These are phyloP conservation scores for Pterobdella sp. DNA, from an alignment of 2,888 invertebrate species.

Conservation along the genomic window DNA sequence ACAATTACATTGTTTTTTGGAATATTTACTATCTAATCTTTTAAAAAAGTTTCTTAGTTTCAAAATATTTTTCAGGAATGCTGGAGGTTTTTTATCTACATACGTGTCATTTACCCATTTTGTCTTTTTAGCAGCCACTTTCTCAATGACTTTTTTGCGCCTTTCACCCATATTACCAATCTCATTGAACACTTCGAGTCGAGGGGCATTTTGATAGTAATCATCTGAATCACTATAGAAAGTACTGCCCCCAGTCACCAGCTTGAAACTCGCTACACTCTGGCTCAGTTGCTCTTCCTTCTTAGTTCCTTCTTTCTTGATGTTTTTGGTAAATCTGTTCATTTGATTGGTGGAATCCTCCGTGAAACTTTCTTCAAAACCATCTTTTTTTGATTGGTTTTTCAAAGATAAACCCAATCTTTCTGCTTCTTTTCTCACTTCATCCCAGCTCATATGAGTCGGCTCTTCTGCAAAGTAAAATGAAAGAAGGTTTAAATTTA, in stretches of 20 bases:
- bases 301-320: background rate
- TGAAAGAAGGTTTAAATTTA: too few species aligned
- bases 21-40: background rate
- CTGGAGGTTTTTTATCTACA: background rate
- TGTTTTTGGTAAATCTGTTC: background rate
- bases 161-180: background rate
- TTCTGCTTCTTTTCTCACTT: constrained; percentile 35
- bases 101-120: background rate
- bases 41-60: constrained; percentile 27
- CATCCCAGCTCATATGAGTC: constrained; percentile 36
- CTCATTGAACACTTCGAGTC: background rate
- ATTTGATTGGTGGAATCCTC: background rate
- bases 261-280: background rate
- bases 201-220: constrained; percentile 6
- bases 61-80: constrained; percentile 16
- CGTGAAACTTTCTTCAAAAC: background rate
- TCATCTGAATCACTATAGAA: constrained; percentile 7
- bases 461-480: constrained; percentile 30
- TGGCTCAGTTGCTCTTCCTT: background rate
- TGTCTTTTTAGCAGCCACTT: background rate
- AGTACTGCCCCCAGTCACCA: background rate
- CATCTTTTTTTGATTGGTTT: background rate
- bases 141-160: background rate
- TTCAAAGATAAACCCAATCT: constrained; percentile 34
- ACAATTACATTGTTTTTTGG: background rate